phyloP scores from a whole-genome alignment of 1,140 invertebrate genomes.

The Apis florea region DNA sequence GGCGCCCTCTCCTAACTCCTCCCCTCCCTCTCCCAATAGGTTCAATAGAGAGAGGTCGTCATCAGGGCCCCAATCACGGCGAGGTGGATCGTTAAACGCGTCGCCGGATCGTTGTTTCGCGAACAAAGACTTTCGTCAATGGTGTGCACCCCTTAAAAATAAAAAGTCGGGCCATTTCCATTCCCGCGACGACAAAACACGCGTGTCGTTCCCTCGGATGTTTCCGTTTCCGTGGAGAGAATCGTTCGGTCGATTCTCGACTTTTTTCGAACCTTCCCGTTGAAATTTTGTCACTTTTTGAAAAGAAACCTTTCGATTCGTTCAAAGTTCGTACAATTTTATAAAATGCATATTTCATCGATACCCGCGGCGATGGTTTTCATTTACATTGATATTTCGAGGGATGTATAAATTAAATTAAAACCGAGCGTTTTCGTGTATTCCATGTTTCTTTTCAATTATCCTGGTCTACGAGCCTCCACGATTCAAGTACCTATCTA shows the following conservation, averaged over 20 bases:
- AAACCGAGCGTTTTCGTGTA: too few relatives aligned
- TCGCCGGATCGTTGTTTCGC: not conserved
- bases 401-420: too few relatives aligned
- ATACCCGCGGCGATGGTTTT: too few relatives aligned
- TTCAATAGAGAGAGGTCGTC: slow-evolving; percentile 34
- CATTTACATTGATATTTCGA: too few relatives aligned
- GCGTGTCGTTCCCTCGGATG: not conserved
- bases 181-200: not conserved
- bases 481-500: not conserved
- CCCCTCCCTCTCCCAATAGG: not conserved
- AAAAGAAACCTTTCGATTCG: too few relatives aligned
- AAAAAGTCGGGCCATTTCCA: not conserved
- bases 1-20: not conserved
- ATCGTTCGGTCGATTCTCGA: too few relatives aligned
- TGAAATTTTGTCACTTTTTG: too few relatives aligned
- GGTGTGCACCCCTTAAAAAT: not conserved
- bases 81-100: slow-evolving; percentile 43
- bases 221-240: not conserved
- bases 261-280: too few relatives aligned
- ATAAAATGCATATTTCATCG: too few relatives aligned
- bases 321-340: too few relatives aligned
- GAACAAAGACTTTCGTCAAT: not conserved
- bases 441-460: not conserved
- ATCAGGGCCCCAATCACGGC: slow-evolving; percentile 46
- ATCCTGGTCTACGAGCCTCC: not conserved